Conservation (phyloP, 2,888 invertebrate species). For the Thereva unica region DNA sequence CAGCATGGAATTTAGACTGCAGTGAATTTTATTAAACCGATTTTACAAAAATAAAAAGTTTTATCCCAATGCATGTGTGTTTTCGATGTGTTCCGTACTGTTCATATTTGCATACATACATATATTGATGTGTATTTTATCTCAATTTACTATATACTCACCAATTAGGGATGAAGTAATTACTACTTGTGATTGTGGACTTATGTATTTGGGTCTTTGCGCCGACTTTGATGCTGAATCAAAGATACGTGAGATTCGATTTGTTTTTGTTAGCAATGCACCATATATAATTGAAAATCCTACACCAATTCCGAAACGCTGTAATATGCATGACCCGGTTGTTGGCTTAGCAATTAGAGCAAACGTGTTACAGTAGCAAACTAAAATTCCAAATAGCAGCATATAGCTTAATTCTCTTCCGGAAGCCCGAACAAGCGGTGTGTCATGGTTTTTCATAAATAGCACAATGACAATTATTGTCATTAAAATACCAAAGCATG, state of each 20-base stretch:
- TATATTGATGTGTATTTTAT: too few species aligned
- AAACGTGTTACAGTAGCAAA: constrained; percentile 68
- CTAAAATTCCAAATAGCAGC: constrained; percentile 65
- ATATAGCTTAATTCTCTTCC: constrained; percentile 68
- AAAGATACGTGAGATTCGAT: constrained; percentile 67
- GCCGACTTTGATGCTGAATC: constrained; percentile 67
- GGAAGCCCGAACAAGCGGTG: constrained; percentile 67
- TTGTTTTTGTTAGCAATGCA: constrained; percentile 69
- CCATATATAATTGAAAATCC: constrained; percentile 69
- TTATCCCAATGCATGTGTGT: too few species aligned
- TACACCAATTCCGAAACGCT: constrained; percentile 68
- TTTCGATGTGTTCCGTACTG: constrained; percentile 8
- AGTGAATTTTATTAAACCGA: too few species aligned
- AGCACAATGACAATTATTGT: constrained; percentile 66
- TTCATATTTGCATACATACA: background rate
- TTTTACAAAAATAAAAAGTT: too few species aligned
- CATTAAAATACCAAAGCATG: constrained; percentile 65
- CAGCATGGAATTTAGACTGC: background rate
- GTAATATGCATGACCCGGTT: constrained; percentile 63
- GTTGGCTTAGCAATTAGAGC: constrained; percentile 64
- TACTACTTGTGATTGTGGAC: constrained; percentile 67
- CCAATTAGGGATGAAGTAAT: constrained; percentile 63
- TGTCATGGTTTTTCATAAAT: constrained; percentile 68
- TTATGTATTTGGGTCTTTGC: constrained; percentile 66
- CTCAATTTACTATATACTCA: constrained; percentile 22